Percentiles rank a stretch among this genome's conserved stretches.
These are phyloP conservation scores for Caenorhabditis latens DNA, from an alignment of 1,140 invertebrate genomes.

Conservation along the genomic window DNA sequence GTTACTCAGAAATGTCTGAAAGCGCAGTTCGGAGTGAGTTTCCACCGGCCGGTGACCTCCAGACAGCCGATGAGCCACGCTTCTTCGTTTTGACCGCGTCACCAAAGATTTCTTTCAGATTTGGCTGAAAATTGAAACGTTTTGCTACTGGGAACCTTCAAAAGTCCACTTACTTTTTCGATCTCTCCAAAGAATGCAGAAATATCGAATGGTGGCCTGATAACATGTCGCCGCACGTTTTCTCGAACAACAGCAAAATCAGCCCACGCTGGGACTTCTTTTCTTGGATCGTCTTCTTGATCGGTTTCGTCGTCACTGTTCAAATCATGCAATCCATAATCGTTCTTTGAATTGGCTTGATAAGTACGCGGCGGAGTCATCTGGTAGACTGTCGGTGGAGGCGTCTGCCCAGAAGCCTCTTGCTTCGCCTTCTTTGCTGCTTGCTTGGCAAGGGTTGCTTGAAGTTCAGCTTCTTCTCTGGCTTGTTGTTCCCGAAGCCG, in stretches of 20 bases:
- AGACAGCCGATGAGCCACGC: constrained; percentile 20
- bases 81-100: background rate
- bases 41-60: background rate
- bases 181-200: background rate
- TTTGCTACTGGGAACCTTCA: background rate
- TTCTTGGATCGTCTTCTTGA: constrained; percentile 10
- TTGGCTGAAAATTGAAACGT: background rate
- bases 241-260: background rate
- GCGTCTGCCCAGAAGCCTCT: background rate
- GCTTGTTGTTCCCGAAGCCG: background rate
- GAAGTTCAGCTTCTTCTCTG: background rate
- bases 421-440: background rate
- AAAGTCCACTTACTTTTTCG: background rate
- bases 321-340: constrained; percentile 8
- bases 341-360: constrained; percentile 1
- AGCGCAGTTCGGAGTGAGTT: background rate
- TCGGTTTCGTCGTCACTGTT: constrained; percentile 25
- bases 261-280: constrained; percentile 3
- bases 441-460: background rate
- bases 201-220: background rate
- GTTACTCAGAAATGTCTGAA: background rate
- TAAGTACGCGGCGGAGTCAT: constrained; percentile 16
- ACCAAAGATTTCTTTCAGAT: constrained; percentile 23
- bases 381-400: background rate
- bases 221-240: background rate